These are phyloP conservation scores for Romanogobio albipinnatus DNA, from an alignment of 2,113 vertebrate genomes.

Conservation along the genomic window DNA sequence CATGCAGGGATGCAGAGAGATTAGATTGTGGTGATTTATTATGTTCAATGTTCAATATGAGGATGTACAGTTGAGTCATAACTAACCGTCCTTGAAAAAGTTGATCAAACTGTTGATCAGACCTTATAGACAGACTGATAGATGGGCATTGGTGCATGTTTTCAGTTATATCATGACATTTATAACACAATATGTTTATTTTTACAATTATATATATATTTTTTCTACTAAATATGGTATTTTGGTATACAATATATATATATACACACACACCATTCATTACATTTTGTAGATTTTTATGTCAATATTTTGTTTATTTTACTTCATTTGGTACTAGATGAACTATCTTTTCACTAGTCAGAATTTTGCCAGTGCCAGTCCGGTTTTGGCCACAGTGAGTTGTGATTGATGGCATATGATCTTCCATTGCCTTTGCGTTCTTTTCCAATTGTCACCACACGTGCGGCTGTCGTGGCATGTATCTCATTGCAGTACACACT, in stretches of 20 bases:
- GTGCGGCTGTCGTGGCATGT: conserved; percentile 55
- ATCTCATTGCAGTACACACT: conserved; percentile 49
- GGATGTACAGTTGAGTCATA: background rate
- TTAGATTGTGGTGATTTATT: background rate
- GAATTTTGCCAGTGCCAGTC: background rate
- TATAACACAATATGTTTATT: too few relatives aligned
- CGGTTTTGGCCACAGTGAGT: background rate
- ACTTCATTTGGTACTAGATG: background rate
- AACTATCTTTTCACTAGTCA: background rate
- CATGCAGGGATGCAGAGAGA: background rate
- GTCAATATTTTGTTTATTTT: background rate
- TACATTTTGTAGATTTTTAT: background rate
- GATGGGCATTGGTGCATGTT: background rate
- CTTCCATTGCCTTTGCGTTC: conserved; percentile 13
- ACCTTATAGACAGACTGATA: background rate
- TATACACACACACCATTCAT: background rate
- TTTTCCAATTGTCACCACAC: conserved; percentile 40
- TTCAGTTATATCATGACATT: background rate
- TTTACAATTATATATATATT: too few relatives aligned
- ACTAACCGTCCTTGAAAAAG: conserved; percentile 10
- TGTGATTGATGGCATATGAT: conserved; percentile 1
- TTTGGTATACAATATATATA: too few relatives aligned
- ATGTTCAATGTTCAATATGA: background rate
- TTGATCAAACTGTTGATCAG: background rate
- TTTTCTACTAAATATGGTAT: too few relatives aligned